These are phyloP conservation scores for Yoshiicerus persimilis DNA, from an alignment of 1,140 invertebrate genomes.

Conservation along the genomic window DNA sequence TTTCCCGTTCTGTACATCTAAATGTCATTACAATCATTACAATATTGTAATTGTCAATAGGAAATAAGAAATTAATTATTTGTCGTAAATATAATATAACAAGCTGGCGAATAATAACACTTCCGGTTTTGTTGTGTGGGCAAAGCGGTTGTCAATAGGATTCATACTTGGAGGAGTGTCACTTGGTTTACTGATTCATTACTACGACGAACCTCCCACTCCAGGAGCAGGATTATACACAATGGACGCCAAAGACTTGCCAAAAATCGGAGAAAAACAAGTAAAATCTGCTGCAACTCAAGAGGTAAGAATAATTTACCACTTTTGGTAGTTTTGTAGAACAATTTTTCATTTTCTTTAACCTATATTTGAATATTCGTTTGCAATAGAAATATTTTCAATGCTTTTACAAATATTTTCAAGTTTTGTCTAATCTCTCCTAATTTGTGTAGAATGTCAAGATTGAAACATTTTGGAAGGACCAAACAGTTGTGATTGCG, in stretches of 20 bases:
- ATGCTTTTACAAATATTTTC: no score
- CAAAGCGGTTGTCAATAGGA: background rate
- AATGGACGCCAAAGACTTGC: background rate
- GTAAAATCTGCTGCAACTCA: background rate
- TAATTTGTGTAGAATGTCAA: slow-evolving; percentile 57
- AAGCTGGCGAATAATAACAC: background rate
- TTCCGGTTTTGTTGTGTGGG: background rate
- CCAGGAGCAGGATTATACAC: background rate
- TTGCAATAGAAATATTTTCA: no score
- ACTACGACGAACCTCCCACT: background rate
- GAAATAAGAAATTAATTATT: no score
- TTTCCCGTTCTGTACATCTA: no score
- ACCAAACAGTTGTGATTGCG: slow-evolving; percentile 60
- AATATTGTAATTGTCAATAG: no score
- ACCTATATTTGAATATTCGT: no score
- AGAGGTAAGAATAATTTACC: background rate
- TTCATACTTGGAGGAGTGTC: background rate
- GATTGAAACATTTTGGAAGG: slow-evolving; percentile 54
- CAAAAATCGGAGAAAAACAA: background rate
- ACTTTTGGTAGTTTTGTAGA: background rate
- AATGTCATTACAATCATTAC: no score
- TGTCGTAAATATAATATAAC: no score
- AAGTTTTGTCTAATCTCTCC: no score
- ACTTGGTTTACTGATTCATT: background rate
- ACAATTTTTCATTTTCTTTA: background rate